These are phyloP conservation scores for Drosophila lowei DNA, from an alignment of 1,140 invertebrate species.

Conservation along the genomic window DNA sequence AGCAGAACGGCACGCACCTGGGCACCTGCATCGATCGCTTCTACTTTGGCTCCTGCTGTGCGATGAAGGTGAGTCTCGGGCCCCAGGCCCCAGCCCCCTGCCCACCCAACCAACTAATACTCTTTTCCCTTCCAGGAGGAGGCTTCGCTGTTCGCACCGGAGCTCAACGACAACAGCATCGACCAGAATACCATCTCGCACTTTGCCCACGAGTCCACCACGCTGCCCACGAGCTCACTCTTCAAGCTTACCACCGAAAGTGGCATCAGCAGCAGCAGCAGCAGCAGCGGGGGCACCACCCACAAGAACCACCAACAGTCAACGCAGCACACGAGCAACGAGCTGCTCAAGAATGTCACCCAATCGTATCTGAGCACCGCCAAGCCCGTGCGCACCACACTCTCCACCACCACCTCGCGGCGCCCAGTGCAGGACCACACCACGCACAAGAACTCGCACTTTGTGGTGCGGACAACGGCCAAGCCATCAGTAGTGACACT, in stretches of 20 bases:
- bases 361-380: constrained; percentile 67
- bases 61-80: constrained; percentile 84
- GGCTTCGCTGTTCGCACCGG: constrained; percentile 68
- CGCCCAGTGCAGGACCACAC: constrained; percentile 57
- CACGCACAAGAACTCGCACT: constrained; percentile 75
- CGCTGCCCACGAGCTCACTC: constrained; percentile 65
- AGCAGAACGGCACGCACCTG: constrained; percentile 94
- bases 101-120: background rate
- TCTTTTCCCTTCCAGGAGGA: constrained; percentile 58
- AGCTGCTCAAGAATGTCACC: constrained; percentile 68
- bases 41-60: constrained; percentile 96
- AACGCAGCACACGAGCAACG: constrained; percentile 48
- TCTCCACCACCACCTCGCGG: constrained; percentile 9
- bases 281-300: constrained; percentile 24
- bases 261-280: constrained; percentile 12
- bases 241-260: constrained; percentile 74
- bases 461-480: constrained; percentile 71
- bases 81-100: too few relatives aligned
- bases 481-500: constrained; percentile 38
- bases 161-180: constrained; percentile 84
- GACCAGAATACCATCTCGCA: constrained; percentile 84
- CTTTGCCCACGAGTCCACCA: constrained; percentile 82
- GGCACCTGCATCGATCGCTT: constrained; percentile 96
- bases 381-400: constrained; percentile 53
- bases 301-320: constrained; percentile 8